Percentiles rank a stretch among this genome's conserved stretches.
These are phyloP conservation scores for Bellardia bayeri DNA, from an alignment of 2,888 invertebrate species.

Conservation along the genomic window DNA sequence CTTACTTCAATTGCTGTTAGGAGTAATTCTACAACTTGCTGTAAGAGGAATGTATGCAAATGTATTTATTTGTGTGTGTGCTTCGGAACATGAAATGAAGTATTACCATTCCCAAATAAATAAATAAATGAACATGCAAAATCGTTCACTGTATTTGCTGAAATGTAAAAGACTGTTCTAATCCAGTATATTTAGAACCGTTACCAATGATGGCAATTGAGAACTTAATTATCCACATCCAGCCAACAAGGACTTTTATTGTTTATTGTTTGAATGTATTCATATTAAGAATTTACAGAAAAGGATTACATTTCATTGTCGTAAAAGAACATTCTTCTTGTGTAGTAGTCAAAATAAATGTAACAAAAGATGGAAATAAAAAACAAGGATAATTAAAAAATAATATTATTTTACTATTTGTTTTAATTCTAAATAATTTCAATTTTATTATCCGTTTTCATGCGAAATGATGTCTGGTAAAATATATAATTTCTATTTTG, in stretches of 20 bases:
- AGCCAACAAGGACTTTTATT: constrained; percentile 41
- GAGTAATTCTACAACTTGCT: constrained; percentile 1
- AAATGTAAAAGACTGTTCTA: constrained; percentile 20
- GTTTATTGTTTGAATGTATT: constrained; percentile 15
- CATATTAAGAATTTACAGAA: constrained; percentile 34
- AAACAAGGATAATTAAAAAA: constrained; percentile 67
- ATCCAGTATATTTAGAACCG: constrained; percentile 32
- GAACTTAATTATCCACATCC: constrained; percentile 73
- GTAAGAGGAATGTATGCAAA: constrained; percentile 25
- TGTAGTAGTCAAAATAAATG: constrained; percentile 41
- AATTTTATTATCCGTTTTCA: constrained; percentile 15
- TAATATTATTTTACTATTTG: constrained; percentile 64
- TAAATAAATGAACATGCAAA: constrained; percentile 23
- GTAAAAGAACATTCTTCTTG: constrained; percentile 33
- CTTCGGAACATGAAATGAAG: constrained; percentile 35
- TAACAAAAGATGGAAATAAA: constrained; percentile 6
- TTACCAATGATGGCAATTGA: constrained; percentile 64
- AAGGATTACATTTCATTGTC: constrained; percentile 68
- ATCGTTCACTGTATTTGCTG: constrained; percentile 38
- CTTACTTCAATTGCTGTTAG: constrained; percentile 11
- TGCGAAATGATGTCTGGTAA: not conserved
- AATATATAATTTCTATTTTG: constrained; percentile 26
- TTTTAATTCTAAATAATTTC: constrained; percentile 22
- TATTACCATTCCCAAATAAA: constrained; percentile 43
- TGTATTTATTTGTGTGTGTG: not conserved